Evolutionary conservation across 2,888 invertebrate genomes (phyloP), one percentile per base, ranked within the genome.

Genomic region (Pediacus dermestoides): DNA sequence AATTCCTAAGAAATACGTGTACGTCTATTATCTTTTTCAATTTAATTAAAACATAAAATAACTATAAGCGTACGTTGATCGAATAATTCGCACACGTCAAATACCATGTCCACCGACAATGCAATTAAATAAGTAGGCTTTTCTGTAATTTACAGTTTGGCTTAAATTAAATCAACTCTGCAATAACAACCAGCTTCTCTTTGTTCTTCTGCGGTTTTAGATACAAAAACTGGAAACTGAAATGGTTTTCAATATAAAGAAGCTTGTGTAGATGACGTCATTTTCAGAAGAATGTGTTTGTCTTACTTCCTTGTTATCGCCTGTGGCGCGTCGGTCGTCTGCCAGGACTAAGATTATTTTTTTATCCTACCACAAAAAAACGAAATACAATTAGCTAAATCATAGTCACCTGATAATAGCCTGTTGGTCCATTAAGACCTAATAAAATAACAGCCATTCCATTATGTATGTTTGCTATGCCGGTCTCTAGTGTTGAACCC

Each of bases 21-120:
- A 56, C 55, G 51, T 53, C 60, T 56, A 61, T 63, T 60, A 59
- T 58, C 61, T 63, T 63, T 63, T 64, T 64, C 60, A 44, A 54
- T 58, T 64, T 65, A 65, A 65, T 65, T 65, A 65, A 64, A 64
- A 64, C 63, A 64, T 64, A 64, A 64, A 65, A 64, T 63, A 58
- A 58, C 57, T 57, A 57, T 61, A 62, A 59, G 59, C 55, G 39
- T 50, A 52, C 50, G 50, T 53, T 44, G 50, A 47, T 51, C 40
- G 53, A 50, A 58, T 55, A 45, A 45, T 50, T 55, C 49, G 57
- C 50, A 51, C 49, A 47, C 52, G 46, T 50, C 44, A 48, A 38
- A 55, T 55, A 46, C 46, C 46, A 50, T 30, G 44, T 36, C 18
- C 36, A 32, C 45, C 48, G 43, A 44, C 44, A 46, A 49, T 41